Evolutionary conservation across 2,888 invertebrate species (phyloP).

Genomic region (Ischnura elegans): DNA sequence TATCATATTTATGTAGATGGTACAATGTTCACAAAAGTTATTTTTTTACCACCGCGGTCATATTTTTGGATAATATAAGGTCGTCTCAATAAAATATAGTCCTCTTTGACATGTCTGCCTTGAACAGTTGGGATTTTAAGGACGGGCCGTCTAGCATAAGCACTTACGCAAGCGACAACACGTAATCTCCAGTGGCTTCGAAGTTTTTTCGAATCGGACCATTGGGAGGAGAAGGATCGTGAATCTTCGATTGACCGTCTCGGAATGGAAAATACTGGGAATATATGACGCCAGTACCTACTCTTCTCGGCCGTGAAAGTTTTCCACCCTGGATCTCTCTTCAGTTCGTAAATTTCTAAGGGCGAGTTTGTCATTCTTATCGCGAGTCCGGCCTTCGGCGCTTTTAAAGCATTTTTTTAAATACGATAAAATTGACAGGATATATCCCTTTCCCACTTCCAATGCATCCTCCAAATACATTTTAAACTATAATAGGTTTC

Average conservation of each 20-base stretch:
- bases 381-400: not conserved
- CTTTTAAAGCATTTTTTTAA: not conserved
- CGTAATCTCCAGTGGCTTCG: too few relatives aligned
- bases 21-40: too few relatives aligned
- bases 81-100: too few relatives aligned
- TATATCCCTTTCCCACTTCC: not conserved
- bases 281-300: not conserved
- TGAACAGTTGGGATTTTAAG: too few relatives aligned
- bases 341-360: not conserved
- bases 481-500: conserved; percentile 16
- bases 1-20: too few relatives aligned
- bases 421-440: not conserved
- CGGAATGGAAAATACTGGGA: not conserved
- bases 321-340: not conserved
- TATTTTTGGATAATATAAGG: too few relatives aligned
- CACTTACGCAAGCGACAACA: not conserved
- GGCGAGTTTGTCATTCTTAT: not conserved
- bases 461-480: conserved; percentile 8
- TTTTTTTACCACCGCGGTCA: too few relatives aligned
- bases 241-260: not conserved
- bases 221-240: too few relatives aligned
- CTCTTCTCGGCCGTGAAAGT: not conserved
- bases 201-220: too few relatives aligned
- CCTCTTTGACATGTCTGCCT: too few relatives aligned
- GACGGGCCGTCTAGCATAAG: too few relatives aligned